Base-by-base conservation (phyloP, 2,113 vertebrate species). In the Oreochromis spilurus region DNA sequence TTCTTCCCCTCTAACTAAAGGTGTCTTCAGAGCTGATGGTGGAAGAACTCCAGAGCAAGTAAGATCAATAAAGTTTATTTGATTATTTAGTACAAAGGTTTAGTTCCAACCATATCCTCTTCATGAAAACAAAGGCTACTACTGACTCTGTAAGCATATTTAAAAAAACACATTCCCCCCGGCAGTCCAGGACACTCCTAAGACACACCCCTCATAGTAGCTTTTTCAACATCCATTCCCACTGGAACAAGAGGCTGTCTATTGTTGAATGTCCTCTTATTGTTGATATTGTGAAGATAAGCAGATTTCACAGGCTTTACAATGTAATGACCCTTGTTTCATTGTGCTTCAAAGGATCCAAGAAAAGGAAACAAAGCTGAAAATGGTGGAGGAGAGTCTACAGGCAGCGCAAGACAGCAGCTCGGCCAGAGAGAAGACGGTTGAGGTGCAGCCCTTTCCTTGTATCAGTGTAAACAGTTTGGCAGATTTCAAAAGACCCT, bases 31-130 rank as follows among this genome's bases (percentile, higher is more conserved):
- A 97, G 2, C 96, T 95, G 4, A 62, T 96, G 83, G 94, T 98
- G 87, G 97, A 98, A 89, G 98, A 98, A 81, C 96, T 99, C 50
- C 97, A 98, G 91, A 97, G 91, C 95, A 96, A 95, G 99, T 99
- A 97, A 97, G 98, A 97, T 75, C 79, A 79, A 9, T 83, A 1
- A 57, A 62, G 26, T 26, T 67, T 5, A 48, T 48, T 38, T 5
- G 12, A 2, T 77, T 79, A 43, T 83, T 65, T 52, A 8, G 43
- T 19, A 17, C 8, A 54, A 78, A 50, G 12, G 58, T 6, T 55
- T 9, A 38, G 53, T 54, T 86, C 79, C 7, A 24, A 29, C 31
- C 16, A 8, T 26, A 31, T 77, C 0, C 40, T 48, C 5, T 43
- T 83, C 48, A 40, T 84, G 19, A 50, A 80, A 57, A 19, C 14